phyloP scores from a whole-genome alignment of 2,113 vertebrate species.

The Herpailurus yagouaroundi region DNA sequence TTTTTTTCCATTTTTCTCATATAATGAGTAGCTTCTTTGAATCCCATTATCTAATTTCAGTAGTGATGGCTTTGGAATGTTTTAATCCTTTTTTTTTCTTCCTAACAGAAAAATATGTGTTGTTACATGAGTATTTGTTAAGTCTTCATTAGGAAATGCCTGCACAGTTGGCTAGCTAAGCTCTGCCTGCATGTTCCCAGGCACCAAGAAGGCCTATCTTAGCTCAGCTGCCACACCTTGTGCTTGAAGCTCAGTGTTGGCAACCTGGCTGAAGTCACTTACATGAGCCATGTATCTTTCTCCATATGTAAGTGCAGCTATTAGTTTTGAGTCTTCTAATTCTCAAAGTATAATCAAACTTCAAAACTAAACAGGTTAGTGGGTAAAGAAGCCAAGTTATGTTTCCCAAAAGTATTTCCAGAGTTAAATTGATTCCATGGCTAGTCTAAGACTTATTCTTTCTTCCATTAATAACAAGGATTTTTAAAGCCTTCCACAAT shows the following conservation, averaged over 20 bases:
- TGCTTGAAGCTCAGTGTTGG: not conserved
- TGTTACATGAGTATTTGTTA: not conserved
- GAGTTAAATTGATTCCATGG: not conserved
- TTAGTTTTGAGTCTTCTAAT: not conserved
- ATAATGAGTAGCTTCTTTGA: not conserved
- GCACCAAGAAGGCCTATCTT: not conserved
- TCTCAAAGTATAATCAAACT: not conserved
- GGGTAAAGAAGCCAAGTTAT: not conserved
- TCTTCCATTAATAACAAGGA: not conserved
- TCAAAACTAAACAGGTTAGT: not conserved
- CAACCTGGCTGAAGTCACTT: not conserved
- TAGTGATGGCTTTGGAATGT: not conserved
- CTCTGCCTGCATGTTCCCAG: not conserved
- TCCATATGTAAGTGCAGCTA: not conserved
- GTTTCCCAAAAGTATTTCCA: not conserved
- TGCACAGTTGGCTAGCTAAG: not conserved
- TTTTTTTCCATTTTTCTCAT: not conserved
- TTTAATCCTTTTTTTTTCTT: not conserved
- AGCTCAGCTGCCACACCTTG: not conserved
- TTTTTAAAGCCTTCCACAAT: not conserved
- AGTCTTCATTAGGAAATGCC: not conserved
- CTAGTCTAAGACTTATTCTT: not conserved
- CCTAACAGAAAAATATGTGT: not conserved
- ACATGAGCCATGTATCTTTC: not conserved
- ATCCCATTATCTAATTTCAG: not conserved